These are phyloP conservation scores for Pomacea maculata DNA, from an alignment of 1,140 invertebrate species.

Conservation along the genomic window DNA sequence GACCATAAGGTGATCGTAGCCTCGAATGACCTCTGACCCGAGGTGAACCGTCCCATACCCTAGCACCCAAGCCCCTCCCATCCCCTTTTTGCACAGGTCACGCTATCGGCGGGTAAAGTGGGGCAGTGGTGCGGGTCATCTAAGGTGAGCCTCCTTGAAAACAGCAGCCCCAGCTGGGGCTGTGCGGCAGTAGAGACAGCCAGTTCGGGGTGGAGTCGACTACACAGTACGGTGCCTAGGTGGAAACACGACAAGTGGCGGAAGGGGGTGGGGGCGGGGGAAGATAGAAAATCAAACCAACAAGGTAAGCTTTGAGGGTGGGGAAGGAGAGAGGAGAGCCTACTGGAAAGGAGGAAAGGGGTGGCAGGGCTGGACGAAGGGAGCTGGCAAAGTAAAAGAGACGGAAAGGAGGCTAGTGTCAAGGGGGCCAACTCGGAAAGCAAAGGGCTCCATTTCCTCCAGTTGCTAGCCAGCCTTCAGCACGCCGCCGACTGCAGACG, in stretches of 20 bases:
- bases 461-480: background rate
- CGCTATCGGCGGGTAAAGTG: constrained; percentile 27
- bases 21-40: background rate
- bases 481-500: background rate
- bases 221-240: constrained; percentile 10
- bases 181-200: constrained; percentile 2
- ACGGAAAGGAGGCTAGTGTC: background rate
- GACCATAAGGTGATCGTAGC: background rate
- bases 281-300: background rate
- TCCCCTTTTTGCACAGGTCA: background rate
- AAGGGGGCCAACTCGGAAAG: background rate
- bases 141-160: constrained; percentile 19
- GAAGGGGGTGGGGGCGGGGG: constrained; percentile 16
- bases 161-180: constrained; percentile 18
- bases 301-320: background rate
- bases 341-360: background rate
- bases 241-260: background rate
- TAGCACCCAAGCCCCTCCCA: background rate
- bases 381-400: background rate
- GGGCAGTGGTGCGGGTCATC: constrained; percentile 38
- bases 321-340: no score
- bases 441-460: background rate
- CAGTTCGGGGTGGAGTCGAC: constrained; percentile 22
- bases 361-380: background rate
- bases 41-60: background rate